A percentile compares a stretch with the other conserved stretches of the same genome.
Conservation (phyloP, 2,797 vertebrate genomes). For the Chaunax sp. region DNA sequence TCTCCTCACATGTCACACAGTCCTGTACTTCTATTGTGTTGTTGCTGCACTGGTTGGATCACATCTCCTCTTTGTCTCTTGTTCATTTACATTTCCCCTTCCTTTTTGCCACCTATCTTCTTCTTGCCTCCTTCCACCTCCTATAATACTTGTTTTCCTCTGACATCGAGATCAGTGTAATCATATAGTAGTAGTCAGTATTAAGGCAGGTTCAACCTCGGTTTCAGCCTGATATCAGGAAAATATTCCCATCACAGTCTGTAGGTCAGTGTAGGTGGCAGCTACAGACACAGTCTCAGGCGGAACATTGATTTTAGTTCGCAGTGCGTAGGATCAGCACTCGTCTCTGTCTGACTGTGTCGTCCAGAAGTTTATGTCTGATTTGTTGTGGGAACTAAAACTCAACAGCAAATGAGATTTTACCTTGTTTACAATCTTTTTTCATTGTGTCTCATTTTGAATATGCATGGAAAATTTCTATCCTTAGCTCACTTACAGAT, state of each 20-base stretch:
- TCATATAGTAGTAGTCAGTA: too few relatives aligned
- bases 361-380: too few relatives aligned
- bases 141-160: background rate
- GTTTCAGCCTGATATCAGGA: background rate
- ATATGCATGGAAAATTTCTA: background rate
- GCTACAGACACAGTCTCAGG: background rate
- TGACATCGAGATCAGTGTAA: background rate
- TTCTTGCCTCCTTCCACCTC: background rate
- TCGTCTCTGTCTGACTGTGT: too few relatives aligned
- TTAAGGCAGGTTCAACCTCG: background rate
- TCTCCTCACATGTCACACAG: slow-evolving; percentile 19
- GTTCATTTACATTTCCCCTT: too few relatives aligned
- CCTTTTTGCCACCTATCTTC: too few relatives aligned
- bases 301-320: background rate
- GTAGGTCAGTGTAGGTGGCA: background rate
- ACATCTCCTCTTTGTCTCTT: too few relatives aligned
- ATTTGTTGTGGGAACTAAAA: too few relatives aligned
- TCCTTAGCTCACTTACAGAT: background rate
- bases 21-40: slow-evolving; percentile 9
- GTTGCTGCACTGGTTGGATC: too few relatives aligned
- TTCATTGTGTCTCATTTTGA: background rate
- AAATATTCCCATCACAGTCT: background rate
- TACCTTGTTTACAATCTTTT: background rate
- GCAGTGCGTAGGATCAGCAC: too few relatives aligned
- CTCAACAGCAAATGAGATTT: too few relatives aligned